Percentiles rank a stretch among this genome's conserved stretches.
phyloP scores from a whole-genome alignment of 2,113 vertebrate genomes.

The Macrotis lagotis region DNA sequence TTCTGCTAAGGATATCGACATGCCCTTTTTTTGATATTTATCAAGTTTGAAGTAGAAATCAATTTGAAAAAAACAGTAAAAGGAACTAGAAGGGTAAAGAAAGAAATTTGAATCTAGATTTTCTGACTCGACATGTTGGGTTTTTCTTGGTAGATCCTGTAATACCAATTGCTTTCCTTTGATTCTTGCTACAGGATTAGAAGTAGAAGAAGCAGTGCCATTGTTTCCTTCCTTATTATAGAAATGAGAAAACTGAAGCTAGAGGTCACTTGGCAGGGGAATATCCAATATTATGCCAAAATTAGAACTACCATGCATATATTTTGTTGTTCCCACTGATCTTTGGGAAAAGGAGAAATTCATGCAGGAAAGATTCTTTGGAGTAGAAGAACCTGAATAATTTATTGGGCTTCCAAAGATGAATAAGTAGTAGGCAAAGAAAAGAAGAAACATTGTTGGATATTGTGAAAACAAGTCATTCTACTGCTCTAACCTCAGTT shows the following conservation, averaged over 20 bases:
- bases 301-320: not conserved
- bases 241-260: not conserved
- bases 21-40: not conserved
- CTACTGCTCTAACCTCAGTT: not conserved
- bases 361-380: not conserved
- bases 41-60: not conserved
- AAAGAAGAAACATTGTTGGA: not conserved
- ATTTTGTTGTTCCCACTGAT: not conserved
- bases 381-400: not conserved
- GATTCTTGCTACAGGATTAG: not conserved
- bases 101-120: not conserved
- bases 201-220: not conserved
- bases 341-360: not conserved
- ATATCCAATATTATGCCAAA: not conserved
- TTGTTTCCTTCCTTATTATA: not conserved
- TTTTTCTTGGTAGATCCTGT: not conserved
- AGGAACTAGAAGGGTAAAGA: not conserved
- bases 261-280: not conserved
- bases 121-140: not conserved
- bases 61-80: not conserved
- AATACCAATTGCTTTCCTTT: not conserved
- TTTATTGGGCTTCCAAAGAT: not conserved
- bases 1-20: not conserved
- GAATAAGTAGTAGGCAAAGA: not conserved
- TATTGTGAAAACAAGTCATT: not conserved